Conservation (phyloP, 2,888 invertebrate species). For the Papilio elwesi region DNA sequence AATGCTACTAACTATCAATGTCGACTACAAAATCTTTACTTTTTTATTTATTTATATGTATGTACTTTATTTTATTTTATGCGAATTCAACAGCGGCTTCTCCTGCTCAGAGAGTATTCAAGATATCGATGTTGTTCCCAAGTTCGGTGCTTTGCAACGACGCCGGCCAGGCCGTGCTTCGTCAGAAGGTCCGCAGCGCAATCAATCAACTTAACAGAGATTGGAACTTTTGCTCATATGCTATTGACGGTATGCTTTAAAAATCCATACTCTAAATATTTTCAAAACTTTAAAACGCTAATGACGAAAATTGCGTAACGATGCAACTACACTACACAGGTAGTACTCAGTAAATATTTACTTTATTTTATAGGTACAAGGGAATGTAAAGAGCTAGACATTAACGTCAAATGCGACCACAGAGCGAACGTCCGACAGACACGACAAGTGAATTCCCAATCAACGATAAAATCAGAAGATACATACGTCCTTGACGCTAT, state of each 20-base stretch:
- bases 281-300: too few relatives aligned
- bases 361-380: constrained; percentile 82
- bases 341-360: not conserved
- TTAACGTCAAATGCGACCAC: constrained; percentile 96
- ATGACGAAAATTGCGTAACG: too few relatives aligned
- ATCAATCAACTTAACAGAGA: constrained; percentile 96
- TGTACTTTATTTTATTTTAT: not conserved
- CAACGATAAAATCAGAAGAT: constrained; percentile 87
- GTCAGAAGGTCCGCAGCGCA: constrained; percentile 94
- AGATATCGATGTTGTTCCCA: constrained; percentile 96
- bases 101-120: constrained; percentile 97
- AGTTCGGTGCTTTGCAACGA: constrained; percentile 98
- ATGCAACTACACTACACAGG: too few relatives aligned
- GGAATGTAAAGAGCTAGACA: constrained; percentile 95
- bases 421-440: constrained; percentile 86
- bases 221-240: constrained; percentile 98
- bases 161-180: constrained; percentile 95
- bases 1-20: constrained; percentile 39
- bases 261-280: too few relatives aligned
- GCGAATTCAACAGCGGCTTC: constrained; percentile 86
- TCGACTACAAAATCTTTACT: constrained; percentile 11
- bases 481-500: constrained; percentile 92
- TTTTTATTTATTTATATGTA: constrained; percentile 42
- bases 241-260: constrained; percentile 87
- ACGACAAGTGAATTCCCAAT: constrained; percentile 83